Conservation (phyloP, 2,113 vertebrate genomes). For the Lipotes vexillifer region DNA sequence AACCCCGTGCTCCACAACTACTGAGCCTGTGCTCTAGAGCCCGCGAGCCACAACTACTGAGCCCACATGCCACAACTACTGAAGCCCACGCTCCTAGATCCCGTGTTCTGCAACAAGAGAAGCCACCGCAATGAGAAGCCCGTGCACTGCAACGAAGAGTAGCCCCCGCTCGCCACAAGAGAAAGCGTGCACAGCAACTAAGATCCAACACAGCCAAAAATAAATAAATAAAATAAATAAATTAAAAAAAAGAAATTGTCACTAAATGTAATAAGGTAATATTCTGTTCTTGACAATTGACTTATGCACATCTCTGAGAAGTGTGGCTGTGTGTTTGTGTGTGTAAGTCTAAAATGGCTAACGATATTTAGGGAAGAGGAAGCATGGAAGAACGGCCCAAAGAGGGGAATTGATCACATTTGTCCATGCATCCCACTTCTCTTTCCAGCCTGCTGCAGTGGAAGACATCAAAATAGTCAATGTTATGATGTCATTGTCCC, state of each 20-base stretch:
- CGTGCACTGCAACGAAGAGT: too few relatives aligned
- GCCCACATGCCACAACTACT: too few relatives aligned
- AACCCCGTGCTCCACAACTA: too few relatives aligned
- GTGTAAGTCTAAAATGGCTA: neutral
- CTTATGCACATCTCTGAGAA: slow-evolving; percentile 1
- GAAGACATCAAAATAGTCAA: neutral
- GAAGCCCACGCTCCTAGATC: too few relatives aligned
- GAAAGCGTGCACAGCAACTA: too few relatives aligned
- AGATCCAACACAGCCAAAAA: too few relatives aligned
- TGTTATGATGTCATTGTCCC: neutral
- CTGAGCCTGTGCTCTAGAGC: too few relatives aligned
- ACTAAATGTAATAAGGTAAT: neutral
- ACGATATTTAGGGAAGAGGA: neutral
- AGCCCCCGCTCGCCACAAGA: too few relatives aligned
- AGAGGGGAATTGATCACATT: neutral
- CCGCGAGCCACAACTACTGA: too few relatives aligned
- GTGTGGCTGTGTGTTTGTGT: neutral
- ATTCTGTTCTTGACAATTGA: neutral
- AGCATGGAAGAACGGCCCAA: neutral
- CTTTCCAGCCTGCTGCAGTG: neutral
- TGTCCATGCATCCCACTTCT: neutral
- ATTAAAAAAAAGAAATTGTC: neutral
- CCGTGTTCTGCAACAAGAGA: too few relatives aligned
- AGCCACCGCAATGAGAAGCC: too few relatives aligned
- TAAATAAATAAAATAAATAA: too few relatives aligned